Base-by-base conservation (phyloP, 2,888 invertebrate species). In the Gonocerus acuteangulatus region DNA sequence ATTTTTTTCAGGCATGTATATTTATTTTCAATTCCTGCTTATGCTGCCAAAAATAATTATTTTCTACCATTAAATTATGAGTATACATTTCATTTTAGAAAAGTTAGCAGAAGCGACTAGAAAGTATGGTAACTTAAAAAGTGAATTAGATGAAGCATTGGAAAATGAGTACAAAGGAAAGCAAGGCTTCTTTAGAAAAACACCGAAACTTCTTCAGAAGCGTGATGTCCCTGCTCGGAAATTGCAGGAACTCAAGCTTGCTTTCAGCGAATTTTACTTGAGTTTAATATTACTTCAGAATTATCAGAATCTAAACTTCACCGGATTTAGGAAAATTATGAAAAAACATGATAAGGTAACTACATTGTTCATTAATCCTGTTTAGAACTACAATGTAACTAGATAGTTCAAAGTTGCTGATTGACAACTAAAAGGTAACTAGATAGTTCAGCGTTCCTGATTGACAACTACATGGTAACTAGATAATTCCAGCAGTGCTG, bases 341-440 rank as follows among this genome's bases (percentile, higher is more conserved):
- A 99, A 99, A 76, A 99, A 99, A 76, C 97, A 97, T 74, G 99
- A 99, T 76, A 99, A 99, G 84, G 93, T 93, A 75, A 36, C n/a
- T 15, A 4, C 23, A 23, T 48, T 1, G 3, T 32, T 13, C 3
- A 13, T 15, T 13, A n/a, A 1, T 32, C 15, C 13, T 15, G 13
- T 1, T 32, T 16, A 13, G 4, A 13, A 49, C 11, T 2, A 49
- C 4, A 18, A n/a, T n/a, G n/a, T n/a, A n/a, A n/a, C n/a, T n/a
- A n/a, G n/a, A n/a, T n/a, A n/a, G n/a, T n/a, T n/a, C n/a, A n/a
- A n/a, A n/a, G n/a, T n/a, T n/a, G n/a, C n/a, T n/a, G n/a, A n/a
- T n/a, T n/a, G n/a, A n/a, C n/a, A n/a, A n/a, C n/a, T n/a, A n/a
- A n/a, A n/a, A n/a, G n/a, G n/a, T n/a, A n/a, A n/a, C n/a, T n/a